Conservation (phyloP, 2,113 vertebrate genomes). For the Sapajus apella region DNA sequence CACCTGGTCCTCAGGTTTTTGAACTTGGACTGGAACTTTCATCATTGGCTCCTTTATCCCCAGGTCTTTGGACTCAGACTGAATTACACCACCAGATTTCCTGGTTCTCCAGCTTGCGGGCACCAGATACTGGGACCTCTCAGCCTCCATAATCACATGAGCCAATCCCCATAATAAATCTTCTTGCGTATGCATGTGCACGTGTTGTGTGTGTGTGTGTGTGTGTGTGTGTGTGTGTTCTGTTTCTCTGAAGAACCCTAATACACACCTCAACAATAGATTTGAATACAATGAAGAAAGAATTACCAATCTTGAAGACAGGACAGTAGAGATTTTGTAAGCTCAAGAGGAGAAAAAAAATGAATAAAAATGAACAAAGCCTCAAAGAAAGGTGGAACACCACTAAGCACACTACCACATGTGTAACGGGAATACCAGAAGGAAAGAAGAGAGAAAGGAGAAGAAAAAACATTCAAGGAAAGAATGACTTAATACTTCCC, state of each 20-base stretch:
- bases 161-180: not conserved
- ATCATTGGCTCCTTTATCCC: not conserved
- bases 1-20: not conserved
- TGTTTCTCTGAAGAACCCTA: not conserved
- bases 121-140: not conserved
- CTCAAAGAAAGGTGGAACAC: not conserved
- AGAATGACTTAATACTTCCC: not conserved
- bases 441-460: not conserved
- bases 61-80: not conserved
- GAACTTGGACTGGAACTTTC: not conserved
- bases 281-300: not conserved
- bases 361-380: not conserved
- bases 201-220: not conserved
- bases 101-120: no score
- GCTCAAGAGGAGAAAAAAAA: not conserved
- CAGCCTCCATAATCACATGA: not conserved
- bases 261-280: not conserved
- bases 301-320: not conserved
- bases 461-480: not conserved
- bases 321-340: not conserved
- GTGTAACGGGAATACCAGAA: not conserved
- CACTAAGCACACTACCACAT: not conserved
- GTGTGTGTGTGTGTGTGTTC: not conserved
- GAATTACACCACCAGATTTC: not conserved
- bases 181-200: no score